Percentiles rank a stretch among this genome's conserved stretches.
phyloP scores from a whole-genome alignment of 2,113 vertebrate species.

The Barbus barbus region DNA sequence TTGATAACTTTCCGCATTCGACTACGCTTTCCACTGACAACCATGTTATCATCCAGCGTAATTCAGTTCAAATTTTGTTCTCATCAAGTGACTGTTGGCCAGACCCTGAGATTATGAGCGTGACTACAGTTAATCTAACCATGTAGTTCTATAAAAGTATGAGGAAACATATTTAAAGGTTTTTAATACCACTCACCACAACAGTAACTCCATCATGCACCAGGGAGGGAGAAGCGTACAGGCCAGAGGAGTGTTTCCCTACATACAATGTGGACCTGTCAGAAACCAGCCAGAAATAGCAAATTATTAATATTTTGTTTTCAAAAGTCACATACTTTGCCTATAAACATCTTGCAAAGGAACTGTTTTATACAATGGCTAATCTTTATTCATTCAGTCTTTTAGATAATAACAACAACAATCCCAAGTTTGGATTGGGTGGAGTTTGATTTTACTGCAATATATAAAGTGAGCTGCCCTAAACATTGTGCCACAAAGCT shows the following conservation, averaged over 20 bases:
- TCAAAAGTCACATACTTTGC: background rate
- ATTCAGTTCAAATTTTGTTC: too few relatives aligned
- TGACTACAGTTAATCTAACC: background rate
- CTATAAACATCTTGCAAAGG: background rate
- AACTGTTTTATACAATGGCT: background rate
- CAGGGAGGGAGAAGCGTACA: constrained; percentile 93
- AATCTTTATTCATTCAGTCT: background rate
- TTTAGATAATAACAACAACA: too few relatives aligned
- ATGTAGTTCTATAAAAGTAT: background rate
- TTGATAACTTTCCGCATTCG: too few relatives aligned
- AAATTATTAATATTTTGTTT: background rate
- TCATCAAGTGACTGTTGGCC: too few relatives aligned
- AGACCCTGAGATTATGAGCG: too few relatives aligned
- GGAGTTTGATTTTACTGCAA: background rate
- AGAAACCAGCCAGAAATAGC: background rate
- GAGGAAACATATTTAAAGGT: background rate
- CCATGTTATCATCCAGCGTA: too few relatives aligned
- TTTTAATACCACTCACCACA: constrained; percentile 82
- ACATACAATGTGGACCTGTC: constrained; percentile 92
- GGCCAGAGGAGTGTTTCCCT: constrained; percentile 92
- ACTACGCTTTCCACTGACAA: too few relatives aligned
- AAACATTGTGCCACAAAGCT: background rate
- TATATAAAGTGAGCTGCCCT: background rate
- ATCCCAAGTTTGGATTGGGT: too few relatives aligned
- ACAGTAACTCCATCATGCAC: constrained; percentile 96